These are phyloP conservation scores for Oscheius sp. DNA, from an alignment of 1,140 invertebrate species.

Conservation along the genomic window DNA sequence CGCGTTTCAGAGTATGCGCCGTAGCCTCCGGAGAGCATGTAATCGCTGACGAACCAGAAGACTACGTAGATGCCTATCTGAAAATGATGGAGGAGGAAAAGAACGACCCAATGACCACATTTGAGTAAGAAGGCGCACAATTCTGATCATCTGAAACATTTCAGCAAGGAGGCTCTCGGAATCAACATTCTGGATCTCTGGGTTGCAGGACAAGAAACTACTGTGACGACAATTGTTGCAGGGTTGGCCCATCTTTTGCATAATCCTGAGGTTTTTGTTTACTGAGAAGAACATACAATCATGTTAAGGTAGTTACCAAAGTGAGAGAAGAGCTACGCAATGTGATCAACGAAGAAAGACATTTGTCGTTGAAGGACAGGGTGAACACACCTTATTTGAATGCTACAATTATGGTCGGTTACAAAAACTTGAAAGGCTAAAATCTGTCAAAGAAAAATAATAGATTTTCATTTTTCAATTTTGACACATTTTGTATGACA, in stretches of 20 bases:
- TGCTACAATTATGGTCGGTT: conserved; percentile 7
- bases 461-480: no score
- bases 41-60: conserved; percentile 1
- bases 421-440: no score
- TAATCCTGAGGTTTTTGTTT: background rate
- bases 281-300: background rate
- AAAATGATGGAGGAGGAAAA: conserved; percentile 25
- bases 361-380: conserved; percentile 5
- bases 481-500: no score
- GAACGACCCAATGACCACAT: background rate
- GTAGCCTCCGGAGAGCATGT: conserved; percentile 1
- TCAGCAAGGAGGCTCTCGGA: background rate
- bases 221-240: background rate
- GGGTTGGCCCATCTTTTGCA: background rate
- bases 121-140: no score
- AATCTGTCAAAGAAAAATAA: no score
- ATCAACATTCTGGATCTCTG: background rate
- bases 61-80: conserved; percentile 17
- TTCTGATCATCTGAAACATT: no score
- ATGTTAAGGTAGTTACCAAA: background rate
- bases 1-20: conserved; percentile 3
- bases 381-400: conserved; percentile 13
- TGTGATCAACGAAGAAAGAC: background rate
- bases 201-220: background rate
- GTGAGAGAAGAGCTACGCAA: background rate